These are phyloP conservation scores for Probaryconus sp. DNA, from an alignment of 1,140 invertebrate genomes.

Conservation along the genomic window DNA sequence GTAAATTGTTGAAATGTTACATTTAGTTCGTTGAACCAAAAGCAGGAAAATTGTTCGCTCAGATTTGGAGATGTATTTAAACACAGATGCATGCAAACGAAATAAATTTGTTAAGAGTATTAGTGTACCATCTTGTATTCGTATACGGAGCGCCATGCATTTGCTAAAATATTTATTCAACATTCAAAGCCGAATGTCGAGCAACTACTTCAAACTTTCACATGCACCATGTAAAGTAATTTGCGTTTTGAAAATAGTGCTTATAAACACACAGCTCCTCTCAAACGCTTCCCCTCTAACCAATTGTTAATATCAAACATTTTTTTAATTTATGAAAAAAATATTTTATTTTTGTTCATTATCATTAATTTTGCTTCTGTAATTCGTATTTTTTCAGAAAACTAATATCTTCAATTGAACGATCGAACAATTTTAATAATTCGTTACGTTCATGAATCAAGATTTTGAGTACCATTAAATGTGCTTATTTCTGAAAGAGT, in stretches of 20 bases:
- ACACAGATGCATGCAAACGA: conserved; percentile 46
- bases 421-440: not conserved
- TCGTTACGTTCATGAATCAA: conserved; percentile 7
- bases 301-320: conserved; percentile 20
- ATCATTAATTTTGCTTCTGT: not conserved
- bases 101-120: conserved; percentile 51
- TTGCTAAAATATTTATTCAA: conserved; percentile 54
- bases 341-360: not conserved
- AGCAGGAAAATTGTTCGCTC: conserved; percentile 32
- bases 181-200: conserved; percentile 39
- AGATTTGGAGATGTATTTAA: conserved; percentile 50
- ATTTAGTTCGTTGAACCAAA: conserved; percentile 28
- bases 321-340: no score
- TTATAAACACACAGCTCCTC: conserved; percentile 26
- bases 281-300: conserved; percentile 34
- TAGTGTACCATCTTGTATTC: conserved; percentile 46
- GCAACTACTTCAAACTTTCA: conserved; percentile 44
- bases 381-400: no score
- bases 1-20: conserved; percentile 19
- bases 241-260: conserved; percentile 66
- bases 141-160: conserved; percentile 29
- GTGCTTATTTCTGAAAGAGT: conserved; percentile 22
- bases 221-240: conserved; percentile 66
- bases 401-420: no score
- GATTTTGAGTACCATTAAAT: not conserved